Percentiles rank a stretch among this genome's conserved stretches.
Conservation (phyloP, 2,113 vertebrate genomes). For the Jaculus jaculus region DNA sequence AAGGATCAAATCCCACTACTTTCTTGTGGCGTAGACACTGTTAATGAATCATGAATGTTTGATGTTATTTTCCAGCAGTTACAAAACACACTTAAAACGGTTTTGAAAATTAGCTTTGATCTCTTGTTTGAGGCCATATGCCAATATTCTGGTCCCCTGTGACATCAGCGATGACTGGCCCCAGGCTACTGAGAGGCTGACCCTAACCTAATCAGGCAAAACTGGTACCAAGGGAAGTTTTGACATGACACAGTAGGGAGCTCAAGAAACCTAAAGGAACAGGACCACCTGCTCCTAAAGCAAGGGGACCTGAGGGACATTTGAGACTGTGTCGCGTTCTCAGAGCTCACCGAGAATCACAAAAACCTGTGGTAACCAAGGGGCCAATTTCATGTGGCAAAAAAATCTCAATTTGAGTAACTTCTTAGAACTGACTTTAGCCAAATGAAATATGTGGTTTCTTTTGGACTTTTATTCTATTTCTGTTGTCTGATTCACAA, state of each 20-base stretch:
- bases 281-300: not conserved
- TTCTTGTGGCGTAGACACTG: not conserved
- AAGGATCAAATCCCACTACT: not conserved
- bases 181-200: slow-evolving; percentile 15
- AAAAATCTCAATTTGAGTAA: slow-evolving; percentile 32
- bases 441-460: not conserved
- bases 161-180: slow-evolving; percentile 6
- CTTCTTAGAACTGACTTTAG: not conserved
- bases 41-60: slow-evolving; percentile 50
- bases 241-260: not conserved
- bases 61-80: slow-evolving; percentile 21
- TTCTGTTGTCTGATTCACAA: slow-evolving; percentile 57
- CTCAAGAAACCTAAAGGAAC: not conserved
- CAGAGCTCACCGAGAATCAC: not conserved
- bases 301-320: not conserved
- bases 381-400: not conserved
- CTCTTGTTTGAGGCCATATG: slow-evolving; percentile 48
- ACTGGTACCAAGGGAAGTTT: slow-evolving; percentile 11
- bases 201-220: slow-evolving; percentile 28
- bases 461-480: not conserved
- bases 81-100: slow-evolving; percentile 26
- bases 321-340: not conserved
- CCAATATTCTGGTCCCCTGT: not conserved
- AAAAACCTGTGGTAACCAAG: not conserved
- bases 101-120: slow-evolving; percentile 55